Conservation (phyloP, 2,113 vertebrate genomes). For the Perca schrenkii region DNA sequence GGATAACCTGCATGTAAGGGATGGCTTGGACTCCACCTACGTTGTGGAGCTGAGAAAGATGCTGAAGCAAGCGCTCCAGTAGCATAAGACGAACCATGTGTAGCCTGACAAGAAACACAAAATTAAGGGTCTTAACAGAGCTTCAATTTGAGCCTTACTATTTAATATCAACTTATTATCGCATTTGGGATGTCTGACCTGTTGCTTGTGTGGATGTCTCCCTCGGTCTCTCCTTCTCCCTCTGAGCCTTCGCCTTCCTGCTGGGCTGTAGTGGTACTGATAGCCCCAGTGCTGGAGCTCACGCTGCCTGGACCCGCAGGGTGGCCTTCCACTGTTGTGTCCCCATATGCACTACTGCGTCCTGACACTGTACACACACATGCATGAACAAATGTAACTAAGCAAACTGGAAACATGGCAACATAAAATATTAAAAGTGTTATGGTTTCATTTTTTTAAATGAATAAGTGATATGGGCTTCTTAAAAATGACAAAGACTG, state of each 20-base stretch:
- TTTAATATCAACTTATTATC: neutral
- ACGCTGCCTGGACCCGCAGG: constrained; percentile 94
- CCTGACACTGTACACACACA: constrained; percentile 89
- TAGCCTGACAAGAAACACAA: constrained; percentile 82
- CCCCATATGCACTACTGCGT: constrained; percentile 96
- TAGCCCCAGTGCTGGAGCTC: constrained; percentile 97
- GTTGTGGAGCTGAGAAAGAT: constrained; percentile 92
- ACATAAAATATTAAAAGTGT: neutral
- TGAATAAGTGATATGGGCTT: neutral
- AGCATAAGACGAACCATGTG: constrained; percentile 99
- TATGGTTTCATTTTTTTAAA: neutral
- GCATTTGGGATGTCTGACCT: constrained; percentile 81
- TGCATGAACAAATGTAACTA: constrained; percentile 10
- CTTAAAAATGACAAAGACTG: neutral
- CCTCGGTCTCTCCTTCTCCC: constrained; percentile 93
- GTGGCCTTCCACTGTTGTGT: constrained; percentile 92
- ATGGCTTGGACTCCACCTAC: constrained; percentile 97
- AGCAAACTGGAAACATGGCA: neutral
- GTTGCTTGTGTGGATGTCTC: constrained; percentile 95
- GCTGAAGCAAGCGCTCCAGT: constrained; percentile 94
- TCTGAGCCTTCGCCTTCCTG: constrained; percentile 97
- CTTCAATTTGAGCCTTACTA: neutral
- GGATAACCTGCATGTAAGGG: constrained; percentile 98
- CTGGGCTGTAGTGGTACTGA: constrained; percentile 96
- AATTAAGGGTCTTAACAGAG: neutral